Percentiles rank a stretch among this genome's conserved stretches.
Evolutionary conservation across 2,888 invertebrate genomes (phyloP).

Genomic region (Eupelmus urozonus): DNA sequence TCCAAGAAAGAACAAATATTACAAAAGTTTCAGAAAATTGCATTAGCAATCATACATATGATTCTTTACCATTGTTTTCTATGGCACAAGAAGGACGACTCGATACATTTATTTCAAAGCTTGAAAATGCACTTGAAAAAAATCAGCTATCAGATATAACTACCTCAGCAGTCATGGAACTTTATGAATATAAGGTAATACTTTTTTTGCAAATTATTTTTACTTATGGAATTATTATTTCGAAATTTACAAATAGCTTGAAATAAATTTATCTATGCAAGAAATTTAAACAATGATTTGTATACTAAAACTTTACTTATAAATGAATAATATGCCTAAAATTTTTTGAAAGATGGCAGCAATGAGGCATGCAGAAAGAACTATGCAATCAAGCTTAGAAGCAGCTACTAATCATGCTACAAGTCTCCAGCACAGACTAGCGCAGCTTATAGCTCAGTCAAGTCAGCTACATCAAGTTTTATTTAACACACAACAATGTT

Average conservation of each 20-base stretch:
- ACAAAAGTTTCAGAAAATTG: slow-evolving; percentile 47
- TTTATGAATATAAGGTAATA: slow-evolving; percentile 84
- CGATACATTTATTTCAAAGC: slow-evolving; percentile 78
- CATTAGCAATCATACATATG: slow-evolving; percentile 73
- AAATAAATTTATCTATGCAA: neutral
- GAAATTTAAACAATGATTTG: neutral
- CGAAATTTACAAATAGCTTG: too few relatives aligned
- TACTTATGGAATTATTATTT: neutral
- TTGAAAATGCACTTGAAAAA: slow-evolving; percentile 77
- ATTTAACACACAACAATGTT: slow-evolving; percentile 78
- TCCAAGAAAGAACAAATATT: slow-evolving; percentile 65
- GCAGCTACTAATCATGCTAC: slow-evolving; percentile 79
- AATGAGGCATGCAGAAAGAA: slow-evolving; percentile 79
- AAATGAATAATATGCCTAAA: slow-evolving; percentile 11
- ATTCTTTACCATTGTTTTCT: slow-evolving; percentile 72
- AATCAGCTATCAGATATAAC: slow-evolving; percentile 81
- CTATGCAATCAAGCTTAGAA: slow-evolving; percentile 78
- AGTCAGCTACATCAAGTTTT: slow-evolving; percentile 78
- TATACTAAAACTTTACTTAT: neutral
- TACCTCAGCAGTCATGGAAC: slow-evolving; percentile 85
- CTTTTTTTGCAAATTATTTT: slow-evolving; percentile 1
- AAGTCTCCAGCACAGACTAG: slow-evolving; percentile 78
- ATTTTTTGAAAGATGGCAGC: slow-evolving; percentile 75
- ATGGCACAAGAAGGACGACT: slow-evolving; percentile 79
- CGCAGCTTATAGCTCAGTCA: slow-evolving; percentile 78